Base-by-base conservation (phyloP, 2,113 vertebrate genomes). In the Corynorhinus townsendii region DNA sequence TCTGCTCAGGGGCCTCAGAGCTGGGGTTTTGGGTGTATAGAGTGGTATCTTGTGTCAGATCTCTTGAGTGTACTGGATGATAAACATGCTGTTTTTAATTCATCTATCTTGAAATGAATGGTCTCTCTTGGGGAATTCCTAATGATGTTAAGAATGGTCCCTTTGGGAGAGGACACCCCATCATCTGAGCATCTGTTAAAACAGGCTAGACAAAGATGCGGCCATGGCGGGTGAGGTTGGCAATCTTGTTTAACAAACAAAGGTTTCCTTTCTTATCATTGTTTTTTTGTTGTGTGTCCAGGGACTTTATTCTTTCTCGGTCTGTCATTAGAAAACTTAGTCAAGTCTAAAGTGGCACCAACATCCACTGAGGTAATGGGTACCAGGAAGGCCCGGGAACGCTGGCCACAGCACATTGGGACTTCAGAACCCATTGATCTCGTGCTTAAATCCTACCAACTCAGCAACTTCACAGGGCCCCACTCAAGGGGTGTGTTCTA, bases 351-450 rank as follows among this genome's bases (percentile, higher is more conserved):
- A 77, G 56, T 10, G 90, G 1, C 11, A 6, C 28, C n/a, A 4
- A 5, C 0, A 0, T 33, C 72, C 49, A 0, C 5, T 0, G 1
- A 0, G n/a, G n/a, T 15, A 9, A 40, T 3, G 12, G 71, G 20
- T 15, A 38, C 14, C 3, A 24, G 5, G 10, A 47, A 43, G 24
- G 33, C 16, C 35, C 17, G 5, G 33, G 59, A 62, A 11, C 0
- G 2, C 33, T 19, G 4, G 20, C 24, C 73, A 54, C 64, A 40
- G 43, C 15, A 0, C 40, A 7, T 1, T 0, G 3, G 7, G 75
- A 24, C 75, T 20, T 12, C 2, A 0, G 72, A 54, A 33, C 66
- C 20, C 69, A 30, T 79, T n/a, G 80, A 79, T 91, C 64, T 56
- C 3, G 0, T 66, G 0, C 11, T 66, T 79, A 9, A 45, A 12